Evolutionary conservation across 2,113 vertebrate genomes (phyloP), one percentile per base, ranked within the genome.

Genomic region (Haplochromis vanheusdeni): DNA sequence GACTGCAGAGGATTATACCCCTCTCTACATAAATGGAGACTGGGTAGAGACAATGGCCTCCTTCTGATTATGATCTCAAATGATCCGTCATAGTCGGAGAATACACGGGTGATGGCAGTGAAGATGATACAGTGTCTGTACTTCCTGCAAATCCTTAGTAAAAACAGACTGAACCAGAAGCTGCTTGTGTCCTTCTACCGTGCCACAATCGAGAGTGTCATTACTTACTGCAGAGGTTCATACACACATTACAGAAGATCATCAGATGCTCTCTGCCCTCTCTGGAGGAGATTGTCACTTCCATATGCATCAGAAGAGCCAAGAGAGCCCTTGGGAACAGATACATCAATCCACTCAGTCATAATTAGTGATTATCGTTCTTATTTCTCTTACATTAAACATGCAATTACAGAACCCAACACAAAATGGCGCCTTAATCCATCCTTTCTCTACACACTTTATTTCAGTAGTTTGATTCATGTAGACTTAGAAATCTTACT

Each of bases 51-150:
- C 58, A 1, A 62, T 62, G 58, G 58, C 16, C 9, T 19, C 6
- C 28, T 62, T 62, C 58, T 62, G 58, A 62, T 62, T 33, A 62
- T 62, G 58, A 62, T 62, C 31, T 62, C 58, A 62, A 62, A n/a
- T 62, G 58, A 62, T n/a, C 31, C 4, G 9, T 62, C 58, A 62
- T 7, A 0, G 58, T 62, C 6, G 1, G 58, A 62, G 31, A 62
- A 62, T 19, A 62, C 9, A 62, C 4, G 2, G 31, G 17, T 62
- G 31, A 62, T 62, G 58, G 58, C 58, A 62, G 31, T 11, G 31
- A 62, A 35, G 9, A 35, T 35, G 31, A 62, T 62, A 11, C 58
- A 19, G 58, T 35, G 58, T n/a, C 17, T 62, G 4, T n/a, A 12
- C 58, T 62, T 62, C 4, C 31, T 62, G 58, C 0, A 2, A n/a